These are phyloP conservation scores for Cepaea nemoralis DNA, from an alignment of 1,140 invertebrate genomes.

Conservation along the genomic window DNA sequence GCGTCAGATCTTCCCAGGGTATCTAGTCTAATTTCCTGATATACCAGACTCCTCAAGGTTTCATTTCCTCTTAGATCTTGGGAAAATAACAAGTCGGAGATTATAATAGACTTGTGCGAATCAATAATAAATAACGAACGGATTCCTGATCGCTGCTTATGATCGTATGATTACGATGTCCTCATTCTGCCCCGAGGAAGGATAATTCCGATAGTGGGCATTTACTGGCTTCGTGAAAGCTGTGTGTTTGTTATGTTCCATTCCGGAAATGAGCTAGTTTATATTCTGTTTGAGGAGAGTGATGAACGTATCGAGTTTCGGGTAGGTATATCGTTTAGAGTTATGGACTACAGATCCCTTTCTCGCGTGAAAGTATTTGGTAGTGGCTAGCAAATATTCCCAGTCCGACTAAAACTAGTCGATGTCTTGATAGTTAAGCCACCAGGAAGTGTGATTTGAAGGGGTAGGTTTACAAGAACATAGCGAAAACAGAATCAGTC, in stretches of 20 bases:
- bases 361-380: too few relatives aligned
- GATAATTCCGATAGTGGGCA: neutral
- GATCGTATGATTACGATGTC: neutral
- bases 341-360: too few relatives aligned
- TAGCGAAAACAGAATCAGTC: too few relatives aligned
- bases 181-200: neutral
- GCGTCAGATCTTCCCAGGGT: too few relatives aligned
- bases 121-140: neutral
- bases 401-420: neutral
- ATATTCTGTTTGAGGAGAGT: neutral
- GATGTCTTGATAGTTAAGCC: too few relatives aligned
- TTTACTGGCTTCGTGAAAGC: neutral
- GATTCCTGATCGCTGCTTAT: neutral
- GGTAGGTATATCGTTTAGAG: too few relatives aligned
- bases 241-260: neutral
- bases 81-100: neutral
- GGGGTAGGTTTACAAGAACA: too few relatives aligned
- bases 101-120: neutral
- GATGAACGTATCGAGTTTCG: too few relatives aligned
- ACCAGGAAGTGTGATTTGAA: too few relatives aligned
- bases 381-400: neutral
- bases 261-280: neutral
- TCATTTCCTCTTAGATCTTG: too few relatives aligned
- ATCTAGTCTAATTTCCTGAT: too few relatives aligned
- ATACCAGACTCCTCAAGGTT: too few relatives aligned